These are phyloP conservation scores for Sebastes diaconus DNA, from an alignment of 2,797 vertebrate genomes.

Conservation along the genomic window DNA sequence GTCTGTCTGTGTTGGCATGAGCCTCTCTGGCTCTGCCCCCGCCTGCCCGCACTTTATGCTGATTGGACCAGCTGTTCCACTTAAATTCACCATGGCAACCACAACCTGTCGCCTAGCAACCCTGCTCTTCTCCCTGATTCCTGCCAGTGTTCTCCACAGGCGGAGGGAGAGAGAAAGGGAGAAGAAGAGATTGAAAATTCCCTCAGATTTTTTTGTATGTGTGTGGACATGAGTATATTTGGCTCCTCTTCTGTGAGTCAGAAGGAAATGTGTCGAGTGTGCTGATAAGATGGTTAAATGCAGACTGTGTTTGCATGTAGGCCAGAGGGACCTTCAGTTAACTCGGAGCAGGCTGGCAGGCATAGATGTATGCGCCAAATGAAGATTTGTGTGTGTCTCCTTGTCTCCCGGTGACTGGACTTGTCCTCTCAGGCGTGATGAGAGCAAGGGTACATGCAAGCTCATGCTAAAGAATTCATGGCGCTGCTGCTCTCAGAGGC, in stretches of 20 bases:
- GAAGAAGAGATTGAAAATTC: slow-evolving; percentile 83
- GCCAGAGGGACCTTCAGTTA: slow-evolving; percentile 57
- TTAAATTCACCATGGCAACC: slow-evolving; percentile 98
- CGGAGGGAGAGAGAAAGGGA: slow-evolving; percentile 75
- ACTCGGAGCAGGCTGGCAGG: slow-evolving; percentile 32
- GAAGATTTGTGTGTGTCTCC: slow-evolving; percentile 32
- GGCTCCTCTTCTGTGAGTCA: slow-evolving; percentile 63
- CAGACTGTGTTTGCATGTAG: slow-evolving; percentile 56
- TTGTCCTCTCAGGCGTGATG: slow-evolving; percentile 71
- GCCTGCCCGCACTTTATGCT: slow-evolving; percentile 88
- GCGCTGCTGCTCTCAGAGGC: slow-evolving; percentile 72
- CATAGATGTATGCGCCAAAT: slow-evolving; percentile 21
- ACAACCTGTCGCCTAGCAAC: slow-evolving; percentile 96
- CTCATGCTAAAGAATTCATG: slow-evolving; percentile 80
- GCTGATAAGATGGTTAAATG: slow-evolving; percentile 70
- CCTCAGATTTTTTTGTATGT: slow-evolving; percentile 74
- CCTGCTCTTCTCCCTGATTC: slow-evolving; percentile 86
- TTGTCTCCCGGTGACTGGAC: slow-evolving; percentile 59
- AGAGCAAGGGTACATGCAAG: slow-evolving; percentile 64
- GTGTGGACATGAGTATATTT: slow-evolving; percentile 41
- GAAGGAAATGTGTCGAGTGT: slow-evolving; percentile 69
- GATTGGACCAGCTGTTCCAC: slow-evolving; percentile 97
- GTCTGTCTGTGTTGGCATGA: slow-evolving; percentile 86
- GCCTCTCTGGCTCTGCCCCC: slow-evolving; percentile 88
- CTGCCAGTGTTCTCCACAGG: slow-evolving; percentile 92